Evolutionary conservation across 2,797 vertebrate genomes (phyloP), one percentile per base, ranked within the genome.

Genomic region (Adrianichthys oophorus): DNA sequence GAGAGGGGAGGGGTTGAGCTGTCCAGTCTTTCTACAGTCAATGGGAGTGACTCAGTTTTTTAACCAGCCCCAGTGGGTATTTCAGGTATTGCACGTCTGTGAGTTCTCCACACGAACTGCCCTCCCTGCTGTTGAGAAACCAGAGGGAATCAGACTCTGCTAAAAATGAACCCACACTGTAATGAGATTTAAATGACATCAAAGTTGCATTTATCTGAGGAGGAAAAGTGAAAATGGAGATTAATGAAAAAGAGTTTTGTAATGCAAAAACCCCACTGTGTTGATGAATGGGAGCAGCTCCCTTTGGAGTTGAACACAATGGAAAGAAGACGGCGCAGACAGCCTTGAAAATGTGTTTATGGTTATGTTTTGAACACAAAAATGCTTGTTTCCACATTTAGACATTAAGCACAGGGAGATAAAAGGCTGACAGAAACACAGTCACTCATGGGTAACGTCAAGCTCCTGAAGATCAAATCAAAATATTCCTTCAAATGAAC

Each of bases 101-200:
- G 88, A 86, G 82, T 84, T 81, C 15, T 67, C 60, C 65, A 74
- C 76, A 76, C 73, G 17, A 90, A 85, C 78, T 80, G 82, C 83
- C 57, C 59, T 75, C 55, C 70, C 58, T 29, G 44, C 68, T 59
- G 48, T 62, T 47, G 59, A 64, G 49, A 63, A 77, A 79, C 72
- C 75, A 78, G 69, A 71, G 76, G 72, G 87, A 88, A 89, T 85
- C 80, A 64, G 78, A 45, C 65, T 79, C 67, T 65, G 80, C 74
- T 51, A 65, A 66, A 56, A 53, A 76, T 62, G 75, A 83, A 79
- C 79, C 68, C 29, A 42, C 26, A 48, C 59, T 45, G 61, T 92
- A 91, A 92, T 92, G 87, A 91, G 90, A 93, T 91, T 89, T 90
- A 81, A 87, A 82, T 82, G 80, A 90, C 87, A 87, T 92, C 88